phyloP scores from a whole-genome alignment of 2,113 vertebrate genomes.

The Myotis lucifugus region DNA sequence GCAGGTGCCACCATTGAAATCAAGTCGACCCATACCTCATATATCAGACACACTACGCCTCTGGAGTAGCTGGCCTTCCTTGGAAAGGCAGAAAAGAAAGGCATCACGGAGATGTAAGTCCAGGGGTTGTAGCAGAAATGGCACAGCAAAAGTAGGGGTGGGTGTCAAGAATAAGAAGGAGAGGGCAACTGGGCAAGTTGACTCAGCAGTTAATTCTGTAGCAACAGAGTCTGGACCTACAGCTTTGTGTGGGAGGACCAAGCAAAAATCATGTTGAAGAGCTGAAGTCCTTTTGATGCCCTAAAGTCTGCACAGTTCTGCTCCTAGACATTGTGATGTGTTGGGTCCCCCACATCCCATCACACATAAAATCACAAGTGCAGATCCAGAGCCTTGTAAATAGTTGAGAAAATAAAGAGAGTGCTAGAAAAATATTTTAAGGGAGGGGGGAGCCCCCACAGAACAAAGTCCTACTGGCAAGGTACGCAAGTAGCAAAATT shows the following conservation, averaged over 20 bases:
- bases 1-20: neutral
- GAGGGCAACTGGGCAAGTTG: neutral
- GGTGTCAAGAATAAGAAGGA: neutral
- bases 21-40: neutral
- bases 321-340: neutral
- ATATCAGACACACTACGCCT: neutral
- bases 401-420: neutral
- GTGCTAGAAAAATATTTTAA: neutral
- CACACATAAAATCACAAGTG: neutral
- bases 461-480: neutral
- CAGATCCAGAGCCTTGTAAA: neutral
- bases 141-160: neutral
- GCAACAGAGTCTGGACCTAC: neutral
- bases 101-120: neutral
- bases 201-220: neutral
- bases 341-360: neutral
- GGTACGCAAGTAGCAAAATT: neutral
- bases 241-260: neutral
- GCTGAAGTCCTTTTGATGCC: neutral
- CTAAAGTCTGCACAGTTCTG: neutral
- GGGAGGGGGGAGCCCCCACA: neutral
- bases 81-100: neutral
- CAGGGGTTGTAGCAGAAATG: neutral
- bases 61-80: neutral
- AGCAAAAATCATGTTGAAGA: neutral